Percentiles rank a stretch among this genome's conserved stretches.
Conservation (phyloP, 2,888 invertebrate genomes). For the Deilephila elpenor region DNA sequence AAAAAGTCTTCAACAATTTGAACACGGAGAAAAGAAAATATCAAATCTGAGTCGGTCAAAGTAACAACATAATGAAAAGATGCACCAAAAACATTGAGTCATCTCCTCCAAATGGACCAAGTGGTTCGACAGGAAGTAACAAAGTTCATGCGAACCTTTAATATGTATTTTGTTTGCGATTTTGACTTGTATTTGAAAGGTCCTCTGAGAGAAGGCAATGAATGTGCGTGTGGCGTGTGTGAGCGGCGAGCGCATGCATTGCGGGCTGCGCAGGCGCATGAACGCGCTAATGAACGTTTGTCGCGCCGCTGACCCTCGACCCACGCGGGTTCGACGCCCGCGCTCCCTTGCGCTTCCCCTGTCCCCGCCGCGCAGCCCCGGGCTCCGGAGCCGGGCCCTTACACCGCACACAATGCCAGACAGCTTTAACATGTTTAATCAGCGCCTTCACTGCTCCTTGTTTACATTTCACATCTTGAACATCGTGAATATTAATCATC, state of each 20-base stretch:
- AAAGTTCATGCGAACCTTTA: neutral
- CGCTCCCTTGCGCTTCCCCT: conserved; percentile 49
- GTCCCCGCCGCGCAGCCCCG: conserved; percentile 38
- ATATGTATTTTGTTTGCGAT: neutral
- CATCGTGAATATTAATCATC: conserved; percentile 39
- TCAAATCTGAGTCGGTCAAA: no score
- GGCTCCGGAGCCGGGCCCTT: conserved; percentile 44
- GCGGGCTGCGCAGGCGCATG: conserved; percentile 62
- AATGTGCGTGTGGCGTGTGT: conserved; percentile 8
- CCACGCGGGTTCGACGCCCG: conserved; percentile 80
- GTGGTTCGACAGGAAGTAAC: neutral
- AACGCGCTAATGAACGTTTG: conserved; percentile 74
- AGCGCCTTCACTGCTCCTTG: conserved; percentile 54
- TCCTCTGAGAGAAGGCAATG: neutral
- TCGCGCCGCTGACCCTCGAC: conserved; percentile 82
- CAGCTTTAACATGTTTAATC: conserved; percentile 69
- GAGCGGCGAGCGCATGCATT: conserved; percentile 23
- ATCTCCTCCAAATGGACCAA: neutral
- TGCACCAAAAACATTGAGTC: conserved; percentile 19
- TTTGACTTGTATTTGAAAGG: neutral
- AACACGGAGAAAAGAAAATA: no score
- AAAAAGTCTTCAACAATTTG: no score
- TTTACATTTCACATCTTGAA: conserved; percentile 55
- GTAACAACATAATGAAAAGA: neutral
- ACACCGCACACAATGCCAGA: conserved; percentile 56